phyloP scores from a whole-genome alignment of 1,140 invertebrate species.

The Heliconius hewitsoni region DNA sequence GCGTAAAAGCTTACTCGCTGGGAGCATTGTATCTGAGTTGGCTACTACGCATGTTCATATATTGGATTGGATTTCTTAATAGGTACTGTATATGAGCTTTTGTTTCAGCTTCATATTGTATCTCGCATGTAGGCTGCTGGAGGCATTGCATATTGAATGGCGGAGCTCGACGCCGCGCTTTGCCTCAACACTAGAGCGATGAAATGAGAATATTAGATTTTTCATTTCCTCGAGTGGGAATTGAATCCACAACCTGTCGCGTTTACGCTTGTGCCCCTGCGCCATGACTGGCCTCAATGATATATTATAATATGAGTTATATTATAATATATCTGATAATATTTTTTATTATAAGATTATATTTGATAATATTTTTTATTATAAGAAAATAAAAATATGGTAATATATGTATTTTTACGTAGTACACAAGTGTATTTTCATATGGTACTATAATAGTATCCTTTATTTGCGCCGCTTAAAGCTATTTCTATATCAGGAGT shows the following conservation, averaged over 20 bases:
- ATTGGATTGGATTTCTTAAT: not conserved
- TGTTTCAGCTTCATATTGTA: too few species aligned
- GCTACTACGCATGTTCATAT: not conserved
- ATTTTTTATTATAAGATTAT: not conserved
- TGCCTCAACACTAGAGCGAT: too few species aligned
- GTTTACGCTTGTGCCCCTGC: too few species aligned
- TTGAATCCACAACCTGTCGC: too few species aligned
- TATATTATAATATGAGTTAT: not conserved
- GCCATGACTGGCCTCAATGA: too few species aligned
- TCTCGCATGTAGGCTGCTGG: too few species aligned
- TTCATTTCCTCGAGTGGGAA: too few species aligned
- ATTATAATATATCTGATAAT: not conserved
- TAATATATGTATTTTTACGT: not conserved
- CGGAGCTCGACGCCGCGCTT: too few species aligned
- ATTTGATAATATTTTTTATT: too few species aligned
- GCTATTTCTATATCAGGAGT: constrained; percentile 42
- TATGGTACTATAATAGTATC: constrained; percentile 25
- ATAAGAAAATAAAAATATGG: not conserved
- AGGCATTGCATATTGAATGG: too few species aligned
- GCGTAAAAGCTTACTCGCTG: constrained; percentile 13
- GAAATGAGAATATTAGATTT: too few species aligned
- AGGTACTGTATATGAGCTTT: not conserved
- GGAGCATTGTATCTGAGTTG: not conserved
- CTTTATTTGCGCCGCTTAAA: constrained; percentile 37
- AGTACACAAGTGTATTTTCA: constrained; percentile 16